Percentiles rank a stretch among this genome's conserved stretches.
phyloP scores from a whole-genome alignment of 2,797 vertebrate species.

The Hybognathus amarus region DNA sequence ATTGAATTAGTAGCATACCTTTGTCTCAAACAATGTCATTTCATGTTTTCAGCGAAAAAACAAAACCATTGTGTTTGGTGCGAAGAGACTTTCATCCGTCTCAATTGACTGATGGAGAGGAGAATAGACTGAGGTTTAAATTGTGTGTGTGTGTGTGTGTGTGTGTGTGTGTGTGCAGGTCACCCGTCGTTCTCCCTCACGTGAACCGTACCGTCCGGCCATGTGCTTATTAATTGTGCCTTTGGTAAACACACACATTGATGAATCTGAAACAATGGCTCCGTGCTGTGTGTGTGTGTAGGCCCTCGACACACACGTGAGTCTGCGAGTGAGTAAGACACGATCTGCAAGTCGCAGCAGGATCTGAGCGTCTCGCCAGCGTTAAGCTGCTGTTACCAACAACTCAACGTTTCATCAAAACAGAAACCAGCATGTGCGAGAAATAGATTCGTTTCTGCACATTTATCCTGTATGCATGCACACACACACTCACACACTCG shows the following conservation, averaged over 20 bases:
- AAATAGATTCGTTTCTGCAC: background rate
- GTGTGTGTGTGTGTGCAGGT: background rate
- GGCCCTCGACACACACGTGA: constrained; percentile 24
- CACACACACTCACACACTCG: constrained; percentile 11
- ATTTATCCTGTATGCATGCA: background rate
- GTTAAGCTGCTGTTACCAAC: constrained; percentile 17
- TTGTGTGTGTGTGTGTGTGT: background rate
- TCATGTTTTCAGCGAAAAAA: background rate
- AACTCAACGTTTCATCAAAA: constrained; percentile 36
- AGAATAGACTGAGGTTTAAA: background rate
- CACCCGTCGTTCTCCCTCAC: background rate
- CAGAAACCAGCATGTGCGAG: constrained; percentile 22
- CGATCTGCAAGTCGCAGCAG: constrained; percentile 8
- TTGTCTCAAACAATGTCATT: background rate
- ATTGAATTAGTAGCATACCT: background rate
- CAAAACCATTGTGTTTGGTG: background rate
- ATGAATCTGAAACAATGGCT: background rate
- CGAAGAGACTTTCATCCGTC: background rate
- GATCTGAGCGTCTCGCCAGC: constrained; percentile 16
- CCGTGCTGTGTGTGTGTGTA: background rate
- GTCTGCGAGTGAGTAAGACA: constrained; percentile 6
- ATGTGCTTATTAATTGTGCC: constrained; percentile 32
- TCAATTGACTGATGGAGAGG: background rate
- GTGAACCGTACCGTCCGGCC: background rate
- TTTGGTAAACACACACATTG: background rate